Evolutionary conservation across 2,888 invertebrate species (phyloP).

Genomic region (Caenorhabditis drosophilae): DNA sequence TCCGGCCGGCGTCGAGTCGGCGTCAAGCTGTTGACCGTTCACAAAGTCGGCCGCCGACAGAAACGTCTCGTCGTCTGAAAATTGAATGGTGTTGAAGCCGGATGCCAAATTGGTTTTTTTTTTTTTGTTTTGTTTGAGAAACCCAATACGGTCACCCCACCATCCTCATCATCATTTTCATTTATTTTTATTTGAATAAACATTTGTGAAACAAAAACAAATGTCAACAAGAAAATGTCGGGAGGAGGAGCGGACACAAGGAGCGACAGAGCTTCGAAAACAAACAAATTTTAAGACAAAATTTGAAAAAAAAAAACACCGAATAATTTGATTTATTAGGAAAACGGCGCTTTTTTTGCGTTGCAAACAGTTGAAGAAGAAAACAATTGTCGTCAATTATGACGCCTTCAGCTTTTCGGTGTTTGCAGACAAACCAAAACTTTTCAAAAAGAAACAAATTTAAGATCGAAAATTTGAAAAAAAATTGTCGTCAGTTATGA

Average conservation of each 20-base stretch:
- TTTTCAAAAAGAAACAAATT: too few species aligned
- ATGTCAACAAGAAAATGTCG: not conserved
- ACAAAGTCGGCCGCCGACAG: slow-evolving; percentile 59
- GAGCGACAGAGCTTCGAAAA: not conserved
- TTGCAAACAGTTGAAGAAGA: too few species aligned
- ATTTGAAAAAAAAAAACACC: too few species aligned
- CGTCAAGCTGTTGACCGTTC: slow-evolving; percentile 54
- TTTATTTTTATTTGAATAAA: not conserved
- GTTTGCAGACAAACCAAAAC: too few species aligned
- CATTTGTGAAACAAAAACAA: not conserved
- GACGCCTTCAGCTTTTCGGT: too few species aligned
- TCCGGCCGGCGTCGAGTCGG: slow-evolving; percentile 39
- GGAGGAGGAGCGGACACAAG: not conserved
- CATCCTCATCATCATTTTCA: not conserved
- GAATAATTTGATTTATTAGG: too few species aligned
- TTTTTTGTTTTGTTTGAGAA: not conserved
- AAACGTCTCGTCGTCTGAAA: slow-evolving; percentile 54
- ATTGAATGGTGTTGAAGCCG: not conserved
- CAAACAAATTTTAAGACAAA: too few species aligned
- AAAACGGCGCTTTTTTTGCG: too few species aligned
- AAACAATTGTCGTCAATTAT: too few species aligned
- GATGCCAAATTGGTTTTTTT: not conserved
- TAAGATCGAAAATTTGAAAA: too few species aligned
- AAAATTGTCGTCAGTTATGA: too few species aligned
- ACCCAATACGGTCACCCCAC: too few species aligned